phyloP scores from a whole-genome alignment of 2,888 invertebrate genomes.

The Rhaphigaster nebulosa region DNA sequence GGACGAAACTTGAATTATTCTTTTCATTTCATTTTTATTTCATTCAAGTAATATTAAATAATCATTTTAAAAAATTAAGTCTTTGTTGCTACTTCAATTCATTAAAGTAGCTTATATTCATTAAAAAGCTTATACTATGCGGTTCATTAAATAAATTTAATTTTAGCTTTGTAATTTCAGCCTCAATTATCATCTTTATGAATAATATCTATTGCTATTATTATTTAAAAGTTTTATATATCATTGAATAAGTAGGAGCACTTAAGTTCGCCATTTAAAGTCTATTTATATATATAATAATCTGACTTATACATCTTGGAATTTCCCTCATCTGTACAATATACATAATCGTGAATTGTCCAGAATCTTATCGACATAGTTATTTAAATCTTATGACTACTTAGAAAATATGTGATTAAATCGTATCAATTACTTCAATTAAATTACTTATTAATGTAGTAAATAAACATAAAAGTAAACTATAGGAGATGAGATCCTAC shows the following conservation, averaged over 20 bases:
- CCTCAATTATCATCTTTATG: too few species aligned
- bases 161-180: too few species aligned
- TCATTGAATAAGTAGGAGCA: too few species aligned
- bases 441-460: background rate
- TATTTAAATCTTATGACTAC: background rate
- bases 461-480: background rate
- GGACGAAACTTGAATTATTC: background rate
- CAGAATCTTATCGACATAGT: too few species aligned
- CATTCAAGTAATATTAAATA: background rate
- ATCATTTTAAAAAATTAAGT: background rate
- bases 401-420: background rate
- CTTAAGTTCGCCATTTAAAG: too few species aligned
- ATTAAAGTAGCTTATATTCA: too few species aligned
- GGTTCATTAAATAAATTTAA: too few species aligned
- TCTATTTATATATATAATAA: too few species aligned
- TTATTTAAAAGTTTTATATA: too few species aligned
- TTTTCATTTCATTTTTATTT: background rate
- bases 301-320: background rate
- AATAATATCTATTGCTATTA: too few species aligned
- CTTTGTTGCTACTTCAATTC: background rate
- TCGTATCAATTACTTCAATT: background rate
- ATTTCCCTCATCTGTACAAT: background rate
- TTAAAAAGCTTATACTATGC: too few species aligned
- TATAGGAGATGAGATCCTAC: background rate
- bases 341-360: background rate